A percentile compares a stretch with the other conserved stretches of the same genome.
phyloP scores from a whole-genome alignment of 2,113 vertebrate species.

The Diphyllodes magnificus region DNA sequence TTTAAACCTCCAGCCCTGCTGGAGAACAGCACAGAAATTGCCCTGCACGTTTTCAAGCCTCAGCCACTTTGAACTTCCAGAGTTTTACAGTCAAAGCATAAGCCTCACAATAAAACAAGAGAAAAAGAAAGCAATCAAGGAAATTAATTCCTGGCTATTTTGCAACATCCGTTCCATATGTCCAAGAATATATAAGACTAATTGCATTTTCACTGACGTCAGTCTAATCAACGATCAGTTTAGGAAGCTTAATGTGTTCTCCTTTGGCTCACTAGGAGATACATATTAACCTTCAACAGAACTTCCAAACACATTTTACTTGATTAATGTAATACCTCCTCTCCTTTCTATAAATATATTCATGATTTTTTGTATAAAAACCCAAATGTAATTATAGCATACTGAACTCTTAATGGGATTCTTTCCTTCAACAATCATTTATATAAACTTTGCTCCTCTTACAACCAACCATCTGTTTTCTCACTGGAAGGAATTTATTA shows the following conservation, averaged over 20 bases:
- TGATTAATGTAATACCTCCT: constrained; percentile 7
- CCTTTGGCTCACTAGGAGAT: constrained; percentile 23
- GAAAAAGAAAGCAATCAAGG: constrained; percentile 19
- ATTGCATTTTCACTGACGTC: constrained; percentile 49
- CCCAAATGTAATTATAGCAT: background rate
- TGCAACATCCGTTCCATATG: constrained; percentile 37
- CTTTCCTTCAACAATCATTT: background rate
- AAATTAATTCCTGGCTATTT: constrained; percentile 41
- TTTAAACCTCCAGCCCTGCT: background rate
- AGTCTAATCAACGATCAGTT: constrained; percentile 35
- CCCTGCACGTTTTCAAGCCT: background rate
- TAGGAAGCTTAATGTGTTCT: constrained; percentile 21
- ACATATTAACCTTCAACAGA: constrained; percentile 31
- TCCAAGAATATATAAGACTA: constrained; percentile 53
- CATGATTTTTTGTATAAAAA: background rate
- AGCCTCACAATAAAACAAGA: background rate
- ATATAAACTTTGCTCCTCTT: background rate
- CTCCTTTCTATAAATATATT: constrained; percentile 1
- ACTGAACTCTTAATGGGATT: background rate
- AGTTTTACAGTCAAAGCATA: background rate
- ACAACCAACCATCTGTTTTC: background rate
- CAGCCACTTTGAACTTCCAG: background rate
- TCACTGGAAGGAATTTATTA: background rate
- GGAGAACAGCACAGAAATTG: background rate
- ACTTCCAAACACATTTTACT: constrained; percentile 6